Evolutionary conservation across 1,140 invertebrate genomes (phyloP).

Genomic region (Paramacrobiotus metropolitanus): DNA sequence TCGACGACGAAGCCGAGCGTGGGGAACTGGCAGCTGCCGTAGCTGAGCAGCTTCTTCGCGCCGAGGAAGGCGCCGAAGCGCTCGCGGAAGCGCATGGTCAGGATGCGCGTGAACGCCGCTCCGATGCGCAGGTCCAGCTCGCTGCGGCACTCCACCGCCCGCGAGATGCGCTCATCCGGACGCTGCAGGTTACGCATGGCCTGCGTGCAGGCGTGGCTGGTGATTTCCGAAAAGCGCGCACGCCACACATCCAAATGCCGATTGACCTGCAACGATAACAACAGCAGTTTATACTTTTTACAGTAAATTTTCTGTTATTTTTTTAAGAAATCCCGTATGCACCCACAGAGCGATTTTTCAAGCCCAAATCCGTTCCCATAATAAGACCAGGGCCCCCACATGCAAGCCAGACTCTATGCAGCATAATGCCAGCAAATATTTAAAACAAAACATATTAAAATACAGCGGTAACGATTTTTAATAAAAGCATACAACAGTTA

Average conservation of each 20-base stretch:
- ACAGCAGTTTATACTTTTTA: too few relatives aligned
- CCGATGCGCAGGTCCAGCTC: slow-evolving; percentile 93
- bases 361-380: too few relatives aligned
- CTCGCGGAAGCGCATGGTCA: slow-evolving; percentile 63
- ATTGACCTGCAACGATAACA: slow-evolving; percentile 16
- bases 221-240: slow-evolving; percentile 97
- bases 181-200: slow-evolving; percentile 51
- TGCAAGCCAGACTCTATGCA: too few relatives aligned
- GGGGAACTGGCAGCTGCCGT: slow-evolving; percentile 92
- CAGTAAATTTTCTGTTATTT: too few relatives aligned
- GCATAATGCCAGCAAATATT: too few relatives aligned
- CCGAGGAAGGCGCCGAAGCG: slow-evolving; percentile 42
- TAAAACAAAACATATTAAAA: too few relatives aligned
- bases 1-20: slow-evolving; percentile 92
- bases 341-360: too few relatives aligned
- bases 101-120: slow-evolving; percentile 93
- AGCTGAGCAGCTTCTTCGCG: slow-evolving; percentile 45
- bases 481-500: too few relatives aligned
- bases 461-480: too few relatives aligned
- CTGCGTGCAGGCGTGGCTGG: slow-evolving; percentile 25
- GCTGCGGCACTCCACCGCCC: slow-evolving; percentile 81
- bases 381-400: too few relatives aligned
- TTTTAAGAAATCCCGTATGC: too few relatives aligned
- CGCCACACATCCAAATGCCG: slow-evolving; percentile 22
- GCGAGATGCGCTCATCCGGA: slow-evolving; percentile 59